Base-by-base conservation (phyloP, 2,888 invertebrate genomes). In the Cryptocheilus praepositus region DNA sequence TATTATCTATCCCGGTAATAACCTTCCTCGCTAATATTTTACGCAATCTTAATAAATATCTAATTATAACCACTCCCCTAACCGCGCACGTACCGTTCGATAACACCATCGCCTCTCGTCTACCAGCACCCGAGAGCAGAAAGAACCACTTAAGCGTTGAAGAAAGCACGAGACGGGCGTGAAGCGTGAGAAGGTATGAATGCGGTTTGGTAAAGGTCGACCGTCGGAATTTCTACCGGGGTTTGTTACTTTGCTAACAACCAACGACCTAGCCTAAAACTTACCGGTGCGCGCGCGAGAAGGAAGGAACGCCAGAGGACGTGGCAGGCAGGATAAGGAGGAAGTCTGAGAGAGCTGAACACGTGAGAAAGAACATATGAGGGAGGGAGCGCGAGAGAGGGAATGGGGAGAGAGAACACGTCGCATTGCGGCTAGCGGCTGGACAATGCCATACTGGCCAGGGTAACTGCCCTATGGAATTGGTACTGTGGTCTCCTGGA, bases 191-290 rank as follows among this genome's bases (percentile, higher is more conserved):
- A 62, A 76, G 64, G 60, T 53, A 76, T 66, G 73, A 69, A 71
- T 68, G 64, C 60, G 78, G 65, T 77, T 67, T 51, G 64, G 62
- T 45, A 61, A 79, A 79, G 73, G 64, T 59, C 60, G 49, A 56
- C 66, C 43, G 54, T 58, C 69, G 76, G 72, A 81, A 80, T 82
- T 79, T 72, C 73, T 54, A 68, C 64, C 61, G 71, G 67, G 80
- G 83, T 85, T 84, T 85, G 86, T 84, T 87, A 86, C 83, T 83
- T 84, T 73, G 75, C 83, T 84, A 86, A 86, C 86, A 85, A 84
- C 77, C 82, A 83, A 83, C 86, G 82, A 84, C 73, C 82, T 80
- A 71, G 79, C 81, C 81, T 80, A 83, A 84, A 86, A 86, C 81
- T 86, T 79, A 79, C 74, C 68, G 67, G 72, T 74, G 64, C 67